A percentile compares a stretch with the other conserved stretches of the same genome.
These are phyloP conservation scores for Drosophila atripex DNA, from an alignment of 2,888 invertebrate genomes.

Conservation along the genomic window DNA sequence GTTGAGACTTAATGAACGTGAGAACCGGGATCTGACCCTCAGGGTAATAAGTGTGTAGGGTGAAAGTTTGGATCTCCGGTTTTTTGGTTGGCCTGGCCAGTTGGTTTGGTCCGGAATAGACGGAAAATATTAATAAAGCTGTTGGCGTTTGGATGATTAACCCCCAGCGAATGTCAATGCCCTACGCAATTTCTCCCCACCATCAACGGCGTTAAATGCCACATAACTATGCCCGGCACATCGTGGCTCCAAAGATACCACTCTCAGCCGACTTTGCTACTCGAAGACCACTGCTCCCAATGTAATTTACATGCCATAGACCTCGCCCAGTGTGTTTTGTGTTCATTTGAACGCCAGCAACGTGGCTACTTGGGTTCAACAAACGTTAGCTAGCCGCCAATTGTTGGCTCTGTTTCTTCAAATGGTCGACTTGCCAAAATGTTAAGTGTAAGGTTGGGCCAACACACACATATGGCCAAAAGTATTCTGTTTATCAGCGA, in stretches of 20 bases:
- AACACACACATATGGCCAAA: constrained; percentile 4
- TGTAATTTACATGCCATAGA: constrained; percentile 75
- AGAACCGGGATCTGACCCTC: constrained; percentile 58
- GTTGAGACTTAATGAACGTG: constrained; percentile 67
- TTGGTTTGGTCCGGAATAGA: constrained; percentile 9
- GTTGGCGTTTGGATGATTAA: constrained; percentile 44
- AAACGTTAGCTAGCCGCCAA: constrained; percentile 52
- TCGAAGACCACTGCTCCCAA: constrained; percentile 41
- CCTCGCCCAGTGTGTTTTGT: constrained; percentile 62
- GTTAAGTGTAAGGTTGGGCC: neutral
- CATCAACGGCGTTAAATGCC: constrained; percentile 60
- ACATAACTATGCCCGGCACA: constrained; percentile 75
- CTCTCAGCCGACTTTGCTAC: constrained; percentile 23
- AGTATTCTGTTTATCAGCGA: constrained; percentile 19
- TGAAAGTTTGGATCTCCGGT: constrained; percentile 59
- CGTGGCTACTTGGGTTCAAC: constrained; percentile 64
- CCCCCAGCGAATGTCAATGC: constrained; percentile 58
- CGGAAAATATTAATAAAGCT: constrained; percentile 51
- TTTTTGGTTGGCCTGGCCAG: neutral
- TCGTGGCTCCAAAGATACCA: constrained; percentile 17
- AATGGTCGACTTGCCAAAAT: constrained; percentile 63
- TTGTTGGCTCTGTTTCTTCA: constrained; percentile 36
- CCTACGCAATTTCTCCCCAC: constrained; percentile 77
- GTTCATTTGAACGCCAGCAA: constrained; percentile 66
- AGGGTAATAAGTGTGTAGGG: constrained; percentile 51